Evolutionary conservation across 2,113 vertebrate species (phyloP).

Genomic region (Prolemur simus): DNA sequence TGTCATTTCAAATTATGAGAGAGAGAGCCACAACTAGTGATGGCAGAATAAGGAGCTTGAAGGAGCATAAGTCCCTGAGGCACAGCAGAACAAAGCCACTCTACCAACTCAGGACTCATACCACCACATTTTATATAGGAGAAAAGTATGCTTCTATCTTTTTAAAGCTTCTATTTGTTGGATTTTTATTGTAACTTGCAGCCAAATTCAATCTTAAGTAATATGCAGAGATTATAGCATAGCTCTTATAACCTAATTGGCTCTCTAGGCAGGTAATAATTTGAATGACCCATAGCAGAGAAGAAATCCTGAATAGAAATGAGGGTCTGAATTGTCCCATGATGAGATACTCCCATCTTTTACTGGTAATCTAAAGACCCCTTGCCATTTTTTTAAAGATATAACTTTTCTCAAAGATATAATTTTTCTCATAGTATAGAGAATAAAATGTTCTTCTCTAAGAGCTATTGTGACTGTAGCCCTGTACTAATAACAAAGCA

Average conservation of each 20-base stretch:
- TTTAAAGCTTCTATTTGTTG: not conserved
- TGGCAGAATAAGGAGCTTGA: not conserved
- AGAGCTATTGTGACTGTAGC: not conserved
- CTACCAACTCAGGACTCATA: not conserved
- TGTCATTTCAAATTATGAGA: not conserved
- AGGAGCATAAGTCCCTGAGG: not conserved
- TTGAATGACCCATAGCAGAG: slow-evolving; percentile 11
- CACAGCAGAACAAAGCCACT: not conserved
- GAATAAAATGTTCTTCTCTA: not conserved
- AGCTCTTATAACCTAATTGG: slow-evolving; percentile 14
- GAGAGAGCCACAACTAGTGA: not conserved
- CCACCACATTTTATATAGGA: not conserved
- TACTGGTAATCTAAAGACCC: slow-evolving; percentile 17
- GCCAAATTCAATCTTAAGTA: slow-evolving; percentile 24
- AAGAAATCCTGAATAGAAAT: slow-evolving; percentile 45
- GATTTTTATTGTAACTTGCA: slow-evolving; percentile 46
- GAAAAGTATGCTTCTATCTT: not conserved
- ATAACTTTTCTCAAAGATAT: slow-evolving; percentile 8
- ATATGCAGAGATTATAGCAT: slow-evolving; percentile 21
- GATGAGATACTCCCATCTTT: not conserved
- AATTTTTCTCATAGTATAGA: not conserved
- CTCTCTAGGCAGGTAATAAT: slow-evolving; percentile 30
- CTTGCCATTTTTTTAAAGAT: slow-evolving; percentile 27
- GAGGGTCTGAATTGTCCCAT: not conserved
- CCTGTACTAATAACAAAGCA: not conserved